Conservation (phyloP, 2,797 vertebrate genomes). For the Gallinago solitaria region DNA sequence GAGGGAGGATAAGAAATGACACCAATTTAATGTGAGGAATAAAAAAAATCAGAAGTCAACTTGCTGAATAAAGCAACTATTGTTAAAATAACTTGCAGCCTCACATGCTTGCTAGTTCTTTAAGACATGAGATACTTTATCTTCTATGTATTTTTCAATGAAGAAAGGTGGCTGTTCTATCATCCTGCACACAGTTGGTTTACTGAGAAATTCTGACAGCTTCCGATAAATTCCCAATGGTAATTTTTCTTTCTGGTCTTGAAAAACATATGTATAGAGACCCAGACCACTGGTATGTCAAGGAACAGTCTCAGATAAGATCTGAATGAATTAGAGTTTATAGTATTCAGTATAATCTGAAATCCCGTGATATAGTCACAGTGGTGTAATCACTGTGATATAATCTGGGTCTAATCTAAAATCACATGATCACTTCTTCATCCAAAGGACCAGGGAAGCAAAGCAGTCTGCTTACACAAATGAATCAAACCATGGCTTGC, state of each 20-base stretch:
- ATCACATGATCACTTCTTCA: not conserved
- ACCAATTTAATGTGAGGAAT: not conserved
- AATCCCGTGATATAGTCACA: not conserved
- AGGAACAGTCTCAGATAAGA: not conserved
- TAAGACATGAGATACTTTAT: not conserved
- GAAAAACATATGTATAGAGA: not conserved
- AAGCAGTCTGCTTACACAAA: not conserved
- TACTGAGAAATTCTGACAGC: not conserved
- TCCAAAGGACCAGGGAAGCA: not conserved
- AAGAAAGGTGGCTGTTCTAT: not conserved
- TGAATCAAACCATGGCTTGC: not conserved
- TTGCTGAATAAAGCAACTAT: not conserved
- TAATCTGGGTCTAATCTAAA: not conserved
- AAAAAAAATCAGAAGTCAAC: not conserved
- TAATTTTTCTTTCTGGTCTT: not conserved
- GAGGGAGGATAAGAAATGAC: not conserved
- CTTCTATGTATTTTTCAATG: not conserved
- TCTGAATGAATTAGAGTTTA: not conserved
- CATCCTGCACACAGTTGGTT: accelerated
- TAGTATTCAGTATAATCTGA: not conserved
- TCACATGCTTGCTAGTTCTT: not conserved
- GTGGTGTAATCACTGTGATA: not conserved
- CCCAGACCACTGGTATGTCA: not conserved
- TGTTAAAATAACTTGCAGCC: not conserved
- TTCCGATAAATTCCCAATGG: not conserved